These are phyloP conservation scores for Acropternis orthonyx DNA, from an alignment of 2,797 vertebrate genomes.

Conservation along the genomic window DNA sequence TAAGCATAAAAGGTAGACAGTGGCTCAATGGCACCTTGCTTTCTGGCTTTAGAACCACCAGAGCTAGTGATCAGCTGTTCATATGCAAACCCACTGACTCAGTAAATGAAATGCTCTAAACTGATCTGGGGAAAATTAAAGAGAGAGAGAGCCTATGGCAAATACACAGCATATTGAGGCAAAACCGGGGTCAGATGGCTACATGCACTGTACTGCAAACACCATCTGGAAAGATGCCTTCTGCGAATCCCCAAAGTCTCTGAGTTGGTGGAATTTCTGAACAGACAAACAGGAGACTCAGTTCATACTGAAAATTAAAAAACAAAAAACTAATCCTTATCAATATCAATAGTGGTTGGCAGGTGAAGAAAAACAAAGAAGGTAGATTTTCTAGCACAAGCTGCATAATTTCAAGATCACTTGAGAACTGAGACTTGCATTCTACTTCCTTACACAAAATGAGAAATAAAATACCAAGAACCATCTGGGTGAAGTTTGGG, in stretches of 20 bases:
- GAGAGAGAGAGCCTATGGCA: neutral
- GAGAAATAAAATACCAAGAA: neutral
- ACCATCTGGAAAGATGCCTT: neutral
- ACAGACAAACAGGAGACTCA: neutral
- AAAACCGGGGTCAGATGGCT: constrained; percentile 17
- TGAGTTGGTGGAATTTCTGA: neutral
- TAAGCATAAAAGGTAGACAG: neutral
- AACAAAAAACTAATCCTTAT: neutral
- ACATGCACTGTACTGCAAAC: neutral
- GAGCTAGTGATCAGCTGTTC: neutral
- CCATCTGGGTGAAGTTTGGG: neutral
- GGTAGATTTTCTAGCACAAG: neutral
- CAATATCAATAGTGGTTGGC: neutral
- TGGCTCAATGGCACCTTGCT: neutral
- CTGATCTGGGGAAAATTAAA: neutral
- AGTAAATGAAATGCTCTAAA: constrained; percentile 11
- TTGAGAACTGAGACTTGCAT: neutral
- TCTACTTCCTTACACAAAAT: neutral
- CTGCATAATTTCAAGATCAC: neutral
- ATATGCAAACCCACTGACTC: constrained; percentile 10
- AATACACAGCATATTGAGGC: constrained; percentile 32
- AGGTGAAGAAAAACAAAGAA: neutral
- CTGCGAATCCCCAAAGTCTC: neutral
- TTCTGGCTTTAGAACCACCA: neutral
- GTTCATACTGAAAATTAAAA: neutral